Evolutionary conservation across 2,888 invertebrate species (phyloP).

Genomic region (Galerucella pusilla): DNA sequence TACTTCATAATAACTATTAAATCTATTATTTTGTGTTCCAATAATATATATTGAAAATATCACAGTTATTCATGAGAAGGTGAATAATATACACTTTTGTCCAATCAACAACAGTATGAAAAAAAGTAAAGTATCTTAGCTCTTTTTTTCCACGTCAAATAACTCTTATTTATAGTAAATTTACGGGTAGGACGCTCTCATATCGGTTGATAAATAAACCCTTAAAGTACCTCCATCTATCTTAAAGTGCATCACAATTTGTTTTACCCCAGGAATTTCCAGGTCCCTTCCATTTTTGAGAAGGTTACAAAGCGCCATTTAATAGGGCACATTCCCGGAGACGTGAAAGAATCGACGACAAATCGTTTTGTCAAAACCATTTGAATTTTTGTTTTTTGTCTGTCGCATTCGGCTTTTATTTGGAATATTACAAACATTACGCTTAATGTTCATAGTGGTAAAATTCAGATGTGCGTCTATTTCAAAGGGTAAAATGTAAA

Average conservation of each 20-base stretch:
- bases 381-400: not conserved
- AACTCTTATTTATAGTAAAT: slow-evolving; percentile 52
- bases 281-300: slow-evolving; percentile 10
- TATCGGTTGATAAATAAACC: slow-evolving; percentile 48
- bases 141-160: slow-evolving; percentile 49
- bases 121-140: not conserved
- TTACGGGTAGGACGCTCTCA: slow-evolving; percentile 48
- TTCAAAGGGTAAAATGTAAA: no score
- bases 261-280: slow-evolving; percentile 30
- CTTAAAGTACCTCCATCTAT: slow-evolving; percentile 46
- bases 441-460: no score
- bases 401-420: not conserved
- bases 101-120: not conserved
- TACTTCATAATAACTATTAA: no score
- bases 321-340: not conserved
- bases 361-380: not conserved
- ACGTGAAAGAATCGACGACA: not conserved
- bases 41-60: no score
- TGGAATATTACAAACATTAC: not conserved
- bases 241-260: slow-evolving; percentile 47
- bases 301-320: slow-evolving; percentile 4
- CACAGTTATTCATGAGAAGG: no score
- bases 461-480: no score
- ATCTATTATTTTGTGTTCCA: no score
- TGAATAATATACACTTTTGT: no score